Base-by-base conservation (phyloP, 2,888 invertebrate species). In the Hirtodrosophila confusa region DNA sequence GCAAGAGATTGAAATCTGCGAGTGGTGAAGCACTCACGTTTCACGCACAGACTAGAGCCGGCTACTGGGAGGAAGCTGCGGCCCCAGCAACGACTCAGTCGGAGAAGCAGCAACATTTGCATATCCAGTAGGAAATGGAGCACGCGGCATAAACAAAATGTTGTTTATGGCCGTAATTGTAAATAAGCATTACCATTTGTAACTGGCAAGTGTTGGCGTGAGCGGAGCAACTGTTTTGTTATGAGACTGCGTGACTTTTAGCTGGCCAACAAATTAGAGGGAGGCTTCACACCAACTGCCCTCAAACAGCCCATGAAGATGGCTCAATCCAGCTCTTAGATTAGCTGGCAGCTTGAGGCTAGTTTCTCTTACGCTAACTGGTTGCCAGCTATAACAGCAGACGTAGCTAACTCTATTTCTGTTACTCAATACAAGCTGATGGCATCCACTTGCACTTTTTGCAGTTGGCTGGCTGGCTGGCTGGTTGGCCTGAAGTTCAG, bases 401-500 rank as follows among this genome's bases (percentile, higher is more conserved):
- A 66, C 55, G 74, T 61, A 12, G 24, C 17, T 40, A 33, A 9
- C 35, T n/a, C 33, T 17, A 41, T 44, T 47, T 41, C 43, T 58
- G 41, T 79, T 79, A 83, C 60, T 53, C 50, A 85, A 80, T 70
- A 70, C 62, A 56, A 33, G 23, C 48, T n/a, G 62, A 10, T 56
- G 36, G 31, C 39, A 56, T 39, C 62, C 55, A 73, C 69, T 77
- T 77, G 69, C 63, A 51, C 63, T 79, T 80, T 65, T 57, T 58
- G 47, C n/a, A 37, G 24, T 58, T 45, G 3, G 49, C 44, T 61
- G 48, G 33, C 35, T 50, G 53, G 24, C 55, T 45, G 3, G 49
- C 44, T 61, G 48, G 33, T 31, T 50, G 53, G 69, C 70, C 71
- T 50, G 73, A 89, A 90, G 90, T 90, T 90, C 89, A 90, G 90